Base-by-base conservation (phyloP, 2,888 invertebrate species). In the Loripinus fragilis region DNA sequence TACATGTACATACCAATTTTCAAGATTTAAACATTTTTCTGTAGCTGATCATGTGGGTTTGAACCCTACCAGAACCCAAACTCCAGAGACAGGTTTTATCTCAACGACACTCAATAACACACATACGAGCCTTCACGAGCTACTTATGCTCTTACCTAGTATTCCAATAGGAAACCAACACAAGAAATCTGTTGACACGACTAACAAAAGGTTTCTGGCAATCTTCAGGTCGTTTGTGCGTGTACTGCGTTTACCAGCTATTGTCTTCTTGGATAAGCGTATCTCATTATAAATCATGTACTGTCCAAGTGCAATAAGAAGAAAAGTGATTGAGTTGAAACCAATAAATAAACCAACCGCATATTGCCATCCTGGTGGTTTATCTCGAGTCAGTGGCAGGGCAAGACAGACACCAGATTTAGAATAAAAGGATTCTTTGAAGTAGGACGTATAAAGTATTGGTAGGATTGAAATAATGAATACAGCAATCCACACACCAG, bases 151-250 rank as follows among this genome's bases (percentile, higher is more conserved):
- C 42, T 30, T 65, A 65, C 65, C 65, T 7, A 65, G 20, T 7
- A 65, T n/a, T 5, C 33, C 65, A 3, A 65, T 23, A 12, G 65
- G 65, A 30, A 65, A 33, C 65, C 65, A 65, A 38, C 65, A 65
- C 7, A 65, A 28, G 5, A 65, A 65, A 33, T 65, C 33, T 2
- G 65, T 65, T 38, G 38, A 20, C 12, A 65, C 65, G 5, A 65
- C 38, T 10, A 65, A n/a, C 35, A 65, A 33, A 25, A 65, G 65
- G 10, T 65, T 65, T 17, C 33, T 30, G 30, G 65, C 33, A n/a
- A 33, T 33, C 23, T 7, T 38, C 65, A 33, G 20, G 17, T 65
- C 65, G 35, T 65, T 33, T 65, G 35, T 20, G 33, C 17, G 15
- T 10, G 10, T n/a, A 15, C 7, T 33, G 10, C 35, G 35, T 17